phyloP scores from a whole-genome alignment of 2,113 vertebrate genomes.

The Phylloscopus whistleri region DNA sequence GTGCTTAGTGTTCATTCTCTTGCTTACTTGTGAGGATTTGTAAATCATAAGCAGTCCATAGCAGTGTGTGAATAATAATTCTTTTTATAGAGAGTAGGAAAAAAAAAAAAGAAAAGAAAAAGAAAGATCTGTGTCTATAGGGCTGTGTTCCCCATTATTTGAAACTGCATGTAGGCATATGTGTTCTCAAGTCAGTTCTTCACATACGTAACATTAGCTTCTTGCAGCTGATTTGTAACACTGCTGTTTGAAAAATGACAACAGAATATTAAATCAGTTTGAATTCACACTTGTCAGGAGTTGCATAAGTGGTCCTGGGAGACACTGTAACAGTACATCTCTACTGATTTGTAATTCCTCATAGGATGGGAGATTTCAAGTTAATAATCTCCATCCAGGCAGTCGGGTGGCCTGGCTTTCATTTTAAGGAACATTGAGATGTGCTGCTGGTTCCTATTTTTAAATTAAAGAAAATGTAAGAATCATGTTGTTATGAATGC shows the following conservation, averaged over 20 bases:
- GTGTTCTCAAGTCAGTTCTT: background rate
- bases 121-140: background rate
- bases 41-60: background rate
- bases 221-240: background rate
- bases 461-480: background rate
- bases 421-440: background rate
- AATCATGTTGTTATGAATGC: background rate
- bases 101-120: background rate
- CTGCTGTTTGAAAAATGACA: background rate
- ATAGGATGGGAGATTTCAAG: background rate
- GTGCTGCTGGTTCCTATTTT: background rate
- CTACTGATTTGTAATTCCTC: background rate
- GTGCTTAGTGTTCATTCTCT: background rate
- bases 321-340: background rate
- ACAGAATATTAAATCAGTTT: background rate
- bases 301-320: background rate
- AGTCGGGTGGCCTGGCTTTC: background rate
- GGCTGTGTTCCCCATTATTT: background rate
- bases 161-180: background rate
- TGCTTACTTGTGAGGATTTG: background rate
- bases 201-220: background rate
- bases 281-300: background rate
- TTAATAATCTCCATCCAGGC: background rate
- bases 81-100: background rate
- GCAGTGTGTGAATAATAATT: background rate